Base-by-base conservation (phyloP, 2,113 vertebrate species). In the Sceloporus tristichus region DNA sequence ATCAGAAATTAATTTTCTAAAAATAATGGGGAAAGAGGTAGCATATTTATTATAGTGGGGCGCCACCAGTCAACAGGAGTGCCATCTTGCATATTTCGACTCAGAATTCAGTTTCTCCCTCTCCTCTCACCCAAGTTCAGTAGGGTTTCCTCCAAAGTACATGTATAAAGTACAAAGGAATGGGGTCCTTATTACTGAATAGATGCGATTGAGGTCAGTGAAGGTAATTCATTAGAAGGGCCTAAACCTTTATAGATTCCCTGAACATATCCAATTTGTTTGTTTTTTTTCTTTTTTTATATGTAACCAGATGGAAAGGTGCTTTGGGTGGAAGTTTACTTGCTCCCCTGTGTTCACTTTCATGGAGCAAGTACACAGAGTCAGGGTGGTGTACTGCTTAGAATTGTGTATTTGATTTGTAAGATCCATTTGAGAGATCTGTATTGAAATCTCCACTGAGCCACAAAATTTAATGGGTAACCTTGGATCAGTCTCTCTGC, bases 291-390 rank as follows among this genome's bases (percentile, higher is more conserved):
- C 1, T 91, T 75, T 34, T 48, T 85, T 38, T 94, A 23, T 85
- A 73, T 65, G 84, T 10, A 91, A 87, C 83, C 85, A 91, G 89
- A 11, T 1, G 68, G 23, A 0, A 79, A 29, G 89, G 53, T 88
- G 87, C 80, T 87, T 92, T 91, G 56, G 90, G 82, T 92, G 80
- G 71, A 54, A 79, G 40, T 86, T 48, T 80, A 19, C n/a, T 13
- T n/a, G 9, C 42, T 62, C 1, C 2, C 90, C 82, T 73, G 40
- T 25, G 84, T 62, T 40, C 65, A 84, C 19, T 29, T 87, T 42
- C 82, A 79, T 29, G 82, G 54, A 66, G 80, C 14, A 85, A 54
- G 23, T 29, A 89, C 18, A 71, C 21, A 27, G 3, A 25, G 21
- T 1, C 21, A 23, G 25, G 23, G 68, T 71, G 25, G 27, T 10